Evolutionary conservation across 2,888 invertebrate species (phyloP).

Genomic region (Tineola bisselliella): DNA sequence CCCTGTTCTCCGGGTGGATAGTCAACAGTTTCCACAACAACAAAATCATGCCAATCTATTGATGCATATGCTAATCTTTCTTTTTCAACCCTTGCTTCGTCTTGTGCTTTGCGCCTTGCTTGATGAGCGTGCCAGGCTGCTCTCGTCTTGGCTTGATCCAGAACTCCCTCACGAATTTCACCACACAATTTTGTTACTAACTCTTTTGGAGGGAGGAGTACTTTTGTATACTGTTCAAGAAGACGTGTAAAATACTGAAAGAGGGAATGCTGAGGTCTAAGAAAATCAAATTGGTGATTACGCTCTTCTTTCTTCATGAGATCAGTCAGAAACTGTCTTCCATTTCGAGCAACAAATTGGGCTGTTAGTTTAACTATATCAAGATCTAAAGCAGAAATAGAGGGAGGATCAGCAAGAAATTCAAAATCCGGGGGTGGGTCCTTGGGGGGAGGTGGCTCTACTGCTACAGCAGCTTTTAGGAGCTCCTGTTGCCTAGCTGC

Average conservation of each 20-base stretch:
- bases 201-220: slow-evolving; percentile 95
- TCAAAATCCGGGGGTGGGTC: slow-evolving; percentile 93
- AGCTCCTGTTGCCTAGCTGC: slow-evolving; percentile 90
- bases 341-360: slow-evolving; percentile 98
- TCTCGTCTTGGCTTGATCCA: slow-evolving; percentile 93
- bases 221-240: slow-evolving; percentile 98
- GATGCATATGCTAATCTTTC: slow-evolving; percentile 96
- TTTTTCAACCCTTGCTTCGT: slow-evolving; percentile 94
- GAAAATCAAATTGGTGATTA: slow-evolving; percentile 98
- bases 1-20: slow-evolving; percentile 97
- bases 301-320: slow-evolving; percentile 98
- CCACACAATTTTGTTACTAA: slow-evolving; percentile 79
- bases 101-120: slow-evolving; percentile 89
- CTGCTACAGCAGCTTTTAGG: slow-evolving; percentile 85
- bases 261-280: slow-evolving; percentile 96
- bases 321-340: slow-evolving; percentile 96
- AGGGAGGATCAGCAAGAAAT: slow-evolving; percentile 96
- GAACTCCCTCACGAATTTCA: slow-evolving; percentile 75
- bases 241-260: slow-evolving; percentile 99
- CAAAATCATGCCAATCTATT: slow-evolving; percentile 99
- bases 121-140: slow-evolving; percentile 98
- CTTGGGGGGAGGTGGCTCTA: slow-evolving; percentile 88
- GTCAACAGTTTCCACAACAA: slow-evolving; percentile 99
- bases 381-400: slow-evolving; percentile 96
- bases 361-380: slow-evolving; percentile 98